Evolutionary conservation across 2,113 vertebrate species (phyloP), one percentile per base, ranked within the genome.

Genomic region (Zingel zingel): DNA sequence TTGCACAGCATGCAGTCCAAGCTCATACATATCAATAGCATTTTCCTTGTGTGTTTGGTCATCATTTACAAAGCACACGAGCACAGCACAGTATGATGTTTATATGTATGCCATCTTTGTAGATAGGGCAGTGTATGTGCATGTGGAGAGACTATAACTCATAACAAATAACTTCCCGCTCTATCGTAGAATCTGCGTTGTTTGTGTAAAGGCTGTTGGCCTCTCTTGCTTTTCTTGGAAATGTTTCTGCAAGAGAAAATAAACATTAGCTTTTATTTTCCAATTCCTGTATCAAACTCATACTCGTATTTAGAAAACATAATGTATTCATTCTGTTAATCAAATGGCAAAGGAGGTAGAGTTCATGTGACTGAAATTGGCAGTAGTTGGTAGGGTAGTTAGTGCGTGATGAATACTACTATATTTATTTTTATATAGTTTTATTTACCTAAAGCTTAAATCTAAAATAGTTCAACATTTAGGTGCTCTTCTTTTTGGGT

Each of bases 1-100:
- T 67, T 71, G 59, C 61, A 79, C 79, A 85, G 83, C 58, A 50
- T 84, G 85, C 19, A 33, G 64, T 74, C 51, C 25, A 12, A 51
- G 18, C 47, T 67, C 45, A 30, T 66, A 73, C 64, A 87, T 86
- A 92, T 83, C 76, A 59, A 47, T 56, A 56, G 62, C 58, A 66
- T 57, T 48, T 77, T 79, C 16, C 57, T 77, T 50, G 61, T 74
- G 25, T 68, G 65, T 84, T 75, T 61, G 57, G 25, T 30, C 30
- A 61, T 83, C 33, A 25, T 67, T 78, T 70, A 62, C 58, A 74
- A 51, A 61, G 67, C 65, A 30, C 59, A 19, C 18, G 27, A 56
- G 57, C 71, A 47, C 74, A 25, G 54, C 48, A 25, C 61, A 70
- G 74, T 67, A 50, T 66, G 64, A 68, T 27, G 62, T 79, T 83